Conservation (phyloP, 2,113 vertebrate species). For the Hippocampus comes region DNA sequence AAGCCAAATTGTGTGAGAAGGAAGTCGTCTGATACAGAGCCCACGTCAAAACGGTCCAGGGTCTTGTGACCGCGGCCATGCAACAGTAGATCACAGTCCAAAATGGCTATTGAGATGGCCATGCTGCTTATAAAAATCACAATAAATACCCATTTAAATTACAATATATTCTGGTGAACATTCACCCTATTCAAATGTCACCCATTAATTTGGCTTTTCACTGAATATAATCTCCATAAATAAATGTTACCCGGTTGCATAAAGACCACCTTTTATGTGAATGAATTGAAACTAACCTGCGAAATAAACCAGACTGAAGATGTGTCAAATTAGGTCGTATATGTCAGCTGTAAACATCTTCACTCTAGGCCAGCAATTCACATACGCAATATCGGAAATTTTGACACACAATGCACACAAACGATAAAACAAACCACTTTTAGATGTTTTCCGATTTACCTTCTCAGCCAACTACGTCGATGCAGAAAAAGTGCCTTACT, state of each 20-base stretch:
- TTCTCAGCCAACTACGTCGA: neutral
- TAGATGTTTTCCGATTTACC: neutral
- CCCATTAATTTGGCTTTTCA: neutral
- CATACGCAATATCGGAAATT: neutral
- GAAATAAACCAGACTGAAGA: neutral
- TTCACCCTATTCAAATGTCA: neutral
- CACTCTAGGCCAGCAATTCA: neutral
- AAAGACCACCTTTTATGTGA: neutral
- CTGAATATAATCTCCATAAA: neutral
- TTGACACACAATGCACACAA: neutral
- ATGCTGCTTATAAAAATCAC: conserved; percentile 57
- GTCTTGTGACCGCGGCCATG: conserved; percentile 91
- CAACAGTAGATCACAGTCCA: conserved; percentile 92
- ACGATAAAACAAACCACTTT: no score
- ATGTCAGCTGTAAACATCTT: neutral
- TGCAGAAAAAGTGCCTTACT: neutral
- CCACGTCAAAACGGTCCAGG: conserved; percentile 89
- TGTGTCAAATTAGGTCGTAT: neutral
- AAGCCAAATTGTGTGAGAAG: conserved; percentile 88
- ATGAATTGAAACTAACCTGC: neutral
- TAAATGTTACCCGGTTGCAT: neutral
- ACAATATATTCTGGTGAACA: neutral
- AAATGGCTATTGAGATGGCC: conserved; percentile 86
- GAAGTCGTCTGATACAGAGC: conserved; percentile 85
- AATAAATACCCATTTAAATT: neutral